Percentiles rank a stretch among this genome's conserved stretches.
Evolutionary conservation across 2,888 invertebrate species (phyloP).

Genomic region (Cerastis rubricosa): DNA sequence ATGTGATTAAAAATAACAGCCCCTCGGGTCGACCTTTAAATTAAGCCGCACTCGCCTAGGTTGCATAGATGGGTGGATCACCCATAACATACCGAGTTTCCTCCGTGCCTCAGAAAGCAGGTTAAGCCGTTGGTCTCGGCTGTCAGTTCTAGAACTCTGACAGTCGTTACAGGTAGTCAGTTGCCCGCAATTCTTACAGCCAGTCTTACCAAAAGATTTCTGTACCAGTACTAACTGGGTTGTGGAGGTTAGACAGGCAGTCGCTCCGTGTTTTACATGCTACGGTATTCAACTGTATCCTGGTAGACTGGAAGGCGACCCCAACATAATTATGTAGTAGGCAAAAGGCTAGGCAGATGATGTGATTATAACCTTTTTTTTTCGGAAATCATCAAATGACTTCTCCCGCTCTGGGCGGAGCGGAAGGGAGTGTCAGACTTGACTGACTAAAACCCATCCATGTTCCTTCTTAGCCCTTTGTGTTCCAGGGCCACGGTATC

Average conservation of each 20-base stretch:
- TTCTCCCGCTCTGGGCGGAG: too few species aligned
- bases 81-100: not conserved
- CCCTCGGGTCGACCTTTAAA: not conserved
- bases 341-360: not conserved
- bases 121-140: not conserved
- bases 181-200: not conserved
- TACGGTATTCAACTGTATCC: not conserved
- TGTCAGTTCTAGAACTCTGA: not conserved
- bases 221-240: not conserved
- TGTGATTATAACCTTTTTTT: not conserved
- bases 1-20: not conserved
- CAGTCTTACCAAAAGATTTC: not conserved
- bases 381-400: too few species aligned
- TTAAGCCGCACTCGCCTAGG: not conserved
- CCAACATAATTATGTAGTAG: not conserved
- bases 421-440: too few species aligned
- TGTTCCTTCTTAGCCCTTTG: too few species aligned
- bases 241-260: not conserved
- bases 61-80: not conserved
- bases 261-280: not conserved
- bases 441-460: too few species aligned
- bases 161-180: not conserved
- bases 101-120: not conserved
- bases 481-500: too few species aligned
- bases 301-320: not conserved